Evolutionary conservation across 2,113 vertebrate genomes (phyloP).

Genomic region (Romanogobio albipinnatus): DNA sequence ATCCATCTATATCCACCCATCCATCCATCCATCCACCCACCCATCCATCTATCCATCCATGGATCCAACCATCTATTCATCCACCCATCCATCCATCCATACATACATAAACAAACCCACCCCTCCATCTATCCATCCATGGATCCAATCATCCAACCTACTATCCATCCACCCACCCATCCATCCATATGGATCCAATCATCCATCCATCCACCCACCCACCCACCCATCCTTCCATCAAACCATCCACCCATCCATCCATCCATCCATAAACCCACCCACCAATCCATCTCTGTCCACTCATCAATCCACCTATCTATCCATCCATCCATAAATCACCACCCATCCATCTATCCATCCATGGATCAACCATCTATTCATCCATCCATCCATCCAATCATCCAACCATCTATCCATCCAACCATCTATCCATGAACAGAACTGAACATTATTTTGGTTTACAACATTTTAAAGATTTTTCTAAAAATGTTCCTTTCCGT

Average conservation of each 20-base stretch:
- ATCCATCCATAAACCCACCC: not conserved
- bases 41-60: not conserved
- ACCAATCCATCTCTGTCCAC: not conserved
- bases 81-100: not conserved
- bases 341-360: not conserved
- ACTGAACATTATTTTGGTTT: not conserved
- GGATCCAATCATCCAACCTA: no score
- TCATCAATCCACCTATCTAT: not conserved
- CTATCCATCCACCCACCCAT: no score
- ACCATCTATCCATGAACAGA: not conserved
- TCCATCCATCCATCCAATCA: no score
- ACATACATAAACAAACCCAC: not conserved
- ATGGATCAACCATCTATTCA: no score
- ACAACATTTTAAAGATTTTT: not conserved
- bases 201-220: no score
- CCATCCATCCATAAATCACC: no score
- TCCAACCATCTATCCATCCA: not conserved
- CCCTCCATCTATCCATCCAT: no score
- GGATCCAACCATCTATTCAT: not conserved
- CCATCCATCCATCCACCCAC: not conserved
- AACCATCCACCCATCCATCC: not conserved
- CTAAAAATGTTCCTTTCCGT: no score
- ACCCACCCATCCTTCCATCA: no score
- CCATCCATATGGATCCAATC: not conserved
- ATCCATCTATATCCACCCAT: not conserved